Percentiles rank a stretch among this genome's conserved stretches.
Conservation (phyloP, 2,113 vertebrate species). For the Chiloscyllium plagiosum region DNA sequence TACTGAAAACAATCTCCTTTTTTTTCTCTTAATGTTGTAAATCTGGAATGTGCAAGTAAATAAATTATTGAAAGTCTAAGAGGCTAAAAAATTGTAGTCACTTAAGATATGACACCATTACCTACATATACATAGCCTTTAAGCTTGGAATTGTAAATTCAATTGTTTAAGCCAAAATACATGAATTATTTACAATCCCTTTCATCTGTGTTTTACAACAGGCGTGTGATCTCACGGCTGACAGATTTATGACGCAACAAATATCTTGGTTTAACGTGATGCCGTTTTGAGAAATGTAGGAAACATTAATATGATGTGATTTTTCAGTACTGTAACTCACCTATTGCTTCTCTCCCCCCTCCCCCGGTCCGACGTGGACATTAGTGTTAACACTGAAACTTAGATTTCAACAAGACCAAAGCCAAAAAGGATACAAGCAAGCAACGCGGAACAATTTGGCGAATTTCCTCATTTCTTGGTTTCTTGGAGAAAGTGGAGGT, state of each 20-base stretch:
- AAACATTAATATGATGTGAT: background rate
- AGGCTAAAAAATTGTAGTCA: background rate
- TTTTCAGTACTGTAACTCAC: background rate
- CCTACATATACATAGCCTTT: background rate
- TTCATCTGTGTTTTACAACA: background rate
- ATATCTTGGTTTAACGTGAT: background rate
- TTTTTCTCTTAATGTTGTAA: background rate
- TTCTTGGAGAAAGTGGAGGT: background rate
- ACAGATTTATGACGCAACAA: slow-evolving; percentile 3
- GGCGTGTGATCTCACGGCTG: background rate
- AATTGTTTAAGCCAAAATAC: background rate
- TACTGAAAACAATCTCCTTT: background rate
- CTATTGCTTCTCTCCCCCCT: background rate
- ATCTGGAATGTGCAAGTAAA: background rate
- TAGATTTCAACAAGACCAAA: background rate
- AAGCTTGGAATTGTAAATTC: background rate
- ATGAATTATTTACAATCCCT: background rate
- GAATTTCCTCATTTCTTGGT: background rate
- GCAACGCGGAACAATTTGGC: background rate
- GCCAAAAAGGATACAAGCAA: background rate
- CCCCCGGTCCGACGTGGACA: background rate
- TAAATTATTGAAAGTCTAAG: background rate
- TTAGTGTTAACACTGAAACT: background rate
- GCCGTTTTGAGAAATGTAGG: background rate
- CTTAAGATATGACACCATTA: background rate